A percentile compares a stretch with the other conserved stretches of the same genome.
Evolutionary conservation across 2,113 vertebrate genomes (phyloP).

Genomic region (Campylomormyrus numenius): DNA sequence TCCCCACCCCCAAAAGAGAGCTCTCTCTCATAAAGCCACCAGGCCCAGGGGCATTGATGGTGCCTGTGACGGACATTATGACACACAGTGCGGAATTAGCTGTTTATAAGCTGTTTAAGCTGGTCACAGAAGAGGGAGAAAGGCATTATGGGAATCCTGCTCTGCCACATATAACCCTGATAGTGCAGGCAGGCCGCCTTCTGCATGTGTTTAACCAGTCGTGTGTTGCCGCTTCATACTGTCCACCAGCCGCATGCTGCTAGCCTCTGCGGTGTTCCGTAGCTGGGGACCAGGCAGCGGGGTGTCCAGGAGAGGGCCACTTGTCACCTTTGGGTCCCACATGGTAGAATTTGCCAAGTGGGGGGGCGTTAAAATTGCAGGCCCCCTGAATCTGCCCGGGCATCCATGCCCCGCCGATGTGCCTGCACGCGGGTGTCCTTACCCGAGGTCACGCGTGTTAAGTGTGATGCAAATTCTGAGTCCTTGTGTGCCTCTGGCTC

Average conservation of each 20-base stretch:
- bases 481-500: background rate
- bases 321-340: background rate
- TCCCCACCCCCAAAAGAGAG: background rate
- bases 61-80: background rate
- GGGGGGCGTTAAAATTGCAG: background rate
- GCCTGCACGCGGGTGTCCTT: background rate
- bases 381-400: background rate
- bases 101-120: conserved; percentile 17
- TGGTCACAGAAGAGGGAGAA: background rate
- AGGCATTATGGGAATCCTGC: background rate
- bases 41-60: background rate
- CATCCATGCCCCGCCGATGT: background rate
- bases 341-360: background rate
- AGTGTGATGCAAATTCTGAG: background rate
- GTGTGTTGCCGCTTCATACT: background rate
- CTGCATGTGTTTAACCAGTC: background rate
- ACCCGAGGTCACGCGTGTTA: background rate
- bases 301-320: background rate
- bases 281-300: background rate
- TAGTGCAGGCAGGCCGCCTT: background rate
- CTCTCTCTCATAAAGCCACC: background rate
- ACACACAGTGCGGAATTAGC: conserved; percentile 17
- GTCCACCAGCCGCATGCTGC: background rate
- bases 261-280: background rate
- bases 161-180: background rate